Percentiles rank a stretch among this genome's conserved stretches.
These are phyloP conservation scores for Amazona finschi DNA, from an alignment of 2,797 vertebrate genomes.

Conservation along the genomic window DNA sequence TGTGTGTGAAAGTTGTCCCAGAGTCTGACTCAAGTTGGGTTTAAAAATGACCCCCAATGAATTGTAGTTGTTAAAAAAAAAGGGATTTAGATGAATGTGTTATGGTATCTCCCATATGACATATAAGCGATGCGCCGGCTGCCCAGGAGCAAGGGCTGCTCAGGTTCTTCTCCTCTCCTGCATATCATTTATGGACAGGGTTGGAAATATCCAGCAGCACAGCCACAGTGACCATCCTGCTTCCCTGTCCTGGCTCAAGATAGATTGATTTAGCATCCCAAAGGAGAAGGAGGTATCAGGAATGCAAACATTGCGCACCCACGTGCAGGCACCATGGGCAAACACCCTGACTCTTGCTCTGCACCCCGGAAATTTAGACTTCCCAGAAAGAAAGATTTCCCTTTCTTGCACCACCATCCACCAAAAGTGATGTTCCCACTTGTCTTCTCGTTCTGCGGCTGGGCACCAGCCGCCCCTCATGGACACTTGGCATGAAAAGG, in stretches of 20 bases:
- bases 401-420: not conserved
- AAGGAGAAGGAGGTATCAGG: not conserved
- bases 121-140: fast-evolving
- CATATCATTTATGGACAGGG: not conserved
- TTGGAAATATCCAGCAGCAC: not conserved
- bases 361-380: not conserved
- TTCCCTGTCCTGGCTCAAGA: fast-evolving
- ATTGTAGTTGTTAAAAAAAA: not conserved
- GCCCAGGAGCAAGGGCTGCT: not conserved
- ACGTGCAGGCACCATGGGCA: fast-evolving
- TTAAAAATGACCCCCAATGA: not conserved
- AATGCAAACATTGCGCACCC: not conserved
- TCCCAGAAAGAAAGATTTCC: not conserved
- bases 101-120: not conserved
- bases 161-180: not conserved
- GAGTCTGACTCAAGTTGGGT: not conserved
- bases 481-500: not conserved
- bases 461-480: fast-evolving
- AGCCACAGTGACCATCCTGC: fast-evolving
- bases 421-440: not conserved
- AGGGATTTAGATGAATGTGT: not conserved
- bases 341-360: not conserved
- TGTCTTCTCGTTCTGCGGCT: not conserved
- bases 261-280: not conserved
- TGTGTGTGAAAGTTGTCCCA: not conserved